A percentile compares a stretch with the other conserved stretches of the same genome.
Conservation (phyloP, 2,888 invertebrate genomes). For the Syrista parreyssii region DNA sequence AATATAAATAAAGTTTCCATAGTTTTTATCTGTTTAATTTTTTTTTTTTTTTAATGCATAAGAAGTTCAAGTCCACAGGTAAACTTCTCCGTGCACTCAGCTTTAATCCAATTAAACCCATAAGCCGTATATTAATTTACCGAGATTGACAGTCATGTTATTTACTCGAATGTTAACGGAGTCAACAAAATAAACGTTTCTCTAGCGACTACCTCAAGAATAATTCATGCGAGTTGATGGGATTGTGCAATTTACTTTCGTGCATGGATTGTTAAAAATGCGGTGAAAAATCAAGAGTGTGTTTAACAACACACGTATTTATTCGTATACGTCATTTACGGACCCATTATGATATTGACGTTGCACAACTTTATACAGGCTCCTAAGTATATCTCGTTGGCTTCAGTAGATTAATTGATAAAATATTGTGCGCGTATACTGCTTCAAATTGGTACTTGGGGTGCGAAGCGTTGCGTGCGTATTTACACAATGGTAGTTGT, state of each 20-base stretch:
- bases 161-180: not conserved
- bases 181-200: not conserved
- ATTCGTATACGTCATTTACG: not conserved
- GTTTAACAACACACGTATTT: not conserved
- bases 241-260: not conserved
- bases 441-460: constrained; percentile 2
- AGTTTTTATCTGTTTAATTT: not conserved
- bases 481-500: constrained; percentile 9
- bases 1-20: not conserved
- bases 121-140: not conserved
- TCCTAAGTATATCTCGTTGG: not conserved
- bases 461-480: constrained; percentile 15
- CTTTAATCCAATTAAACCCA: not conserved
- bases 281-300: not conserved
- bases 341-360: not conserved
- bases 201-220: not conserved
- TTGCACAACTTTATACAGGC: not conserved
- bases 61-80: not conserved
- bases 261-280: not conserved
- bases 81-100: not conserved
- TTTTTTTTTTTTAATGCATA: no score
- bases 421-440: not conserved
- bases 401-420: not conserved
- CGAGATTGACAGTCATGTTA: not conserved
- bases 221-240: not conserved